Evolutionary conservation across 2,888 invertebrate species (phyloP), one percentile per base, ranked within the genome.

Genomic region (Oscheius sp.): DNA sequence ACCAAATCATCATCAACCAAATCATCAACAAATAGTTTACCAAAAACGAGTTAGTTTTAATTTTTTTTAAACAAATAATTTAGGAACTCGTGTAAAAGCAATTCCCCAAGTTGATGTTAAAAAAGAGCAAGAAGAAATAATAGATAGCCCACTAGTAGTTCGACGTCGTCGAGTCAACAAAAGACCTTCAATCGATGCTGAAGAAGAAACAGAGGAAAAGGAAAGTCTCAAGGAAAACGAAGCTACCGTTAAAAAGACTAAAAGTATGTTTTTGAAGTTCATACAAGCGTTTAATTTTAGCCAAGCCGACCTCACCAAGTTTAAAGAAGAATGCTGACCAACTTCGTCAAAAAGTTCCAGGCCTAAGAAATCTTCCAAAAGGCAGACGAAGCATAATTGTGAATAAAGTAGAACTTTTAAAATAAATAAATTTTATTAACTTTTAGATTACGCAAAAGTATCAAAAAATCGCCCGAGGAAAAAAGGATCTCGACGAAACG

Each of bases 361-460:
- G 80, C 25, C 65, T 80, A 27, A 37, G 70, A 50, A 80, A 80
- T 52, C 74, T 80, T 31, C 72, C 75, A 25, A 73, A 71, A 52
- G 78, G 75, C 10, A 67, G 80, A 42, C 55, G 80, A n/a, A 72
- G 76, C 8, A 72, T 75, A 39, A 64, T 79, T 33, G 76, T 79
- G 34, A 73, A 73, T 23, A 69, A 76, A 71, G 75, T 78, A 45
- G n/a, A n/a, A n/a, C n/a, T n/a, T 3, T 33, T 2, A 2, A 50
- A 3, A 4, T 31, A 15, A 50, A 5, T 58, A 42, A 23, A 45
- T 57, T 34, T 25, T n/a, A 6, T 42, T 17, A 8, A 48, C 4
- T 5, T 53, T 53, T 33, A 68, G 52, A 68, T 68, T 27, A 31
- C 61, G 12, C 12, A 50, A 34, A 68, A 63, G 42, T 50, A 63